Evolutionary conservation across 2,797 vertebrate genomes (phyloP).

Genomic region (Selene dorsalis): DNA sequence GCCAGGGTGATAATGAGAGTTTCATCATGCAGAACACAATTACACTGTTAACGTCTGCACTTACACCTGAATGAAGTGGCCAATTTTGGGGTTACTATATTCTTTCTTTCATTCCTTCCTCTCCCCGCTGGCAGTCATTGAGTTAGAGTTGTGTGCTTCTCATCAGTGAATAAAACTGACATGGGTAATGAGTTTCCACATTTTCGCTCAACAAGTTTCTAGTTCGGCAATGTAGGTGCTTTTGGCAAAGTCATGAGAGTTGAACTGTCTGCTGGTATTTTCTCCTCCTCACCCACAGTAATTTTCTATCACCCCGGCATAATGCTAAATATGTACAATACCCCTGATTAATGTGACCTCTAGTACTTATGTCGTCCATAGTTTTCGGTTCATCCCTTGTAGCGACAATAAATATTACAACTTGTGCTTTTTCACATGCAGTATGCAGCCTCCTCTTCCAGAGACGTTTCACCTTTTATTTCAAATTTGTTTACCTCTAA

Average conservation of each 20-base stretch:
- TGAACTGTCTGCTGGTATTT: slow-evolving; percentile 37
- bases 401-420: neutral
- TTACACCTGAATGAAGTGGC: slow-evolving; percentile 57
- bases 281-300: slow-evolving; percentile 7
- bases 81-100: slow-evolving; percentile 40
- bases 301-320: slow-evolving; percentile 8
- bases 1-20: slow-evolving; percentile 45
- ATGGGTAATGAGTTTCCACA: slow-evolving; percentile 75
- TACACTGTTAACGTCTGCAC: slow-evolving; percentile 36
- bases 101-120: slow-evolving; percentile 18
- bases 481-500: neutral
- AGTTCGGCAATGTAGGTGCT: slow-evolving; percentile 63
- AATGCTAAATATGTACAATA: neutral
- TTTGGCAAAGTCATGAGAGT: slow-evolving; percentile 73
- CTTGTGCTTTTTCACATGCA: neutral
- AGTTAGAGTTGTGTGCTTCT: slow-evolving; percentile 58
- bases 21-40: slow-evolving; percentile 35
- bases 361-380: neutral
- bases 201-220: slow-evolving; percentile 61
- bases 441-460: neutral
- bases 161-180: slow-evolving; percentile 76
- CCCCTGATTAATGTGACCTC: neutral
- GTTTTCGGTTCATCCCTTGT: neutral
- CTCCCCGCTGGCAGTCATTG: slow-evolving; percentile 46
- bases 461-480: slow-evolving; percentile 2